Evolutionary conservation across 2,888 invertebrate species (phyloP).

Genomic region (Malacosoma neustria): DNA sequence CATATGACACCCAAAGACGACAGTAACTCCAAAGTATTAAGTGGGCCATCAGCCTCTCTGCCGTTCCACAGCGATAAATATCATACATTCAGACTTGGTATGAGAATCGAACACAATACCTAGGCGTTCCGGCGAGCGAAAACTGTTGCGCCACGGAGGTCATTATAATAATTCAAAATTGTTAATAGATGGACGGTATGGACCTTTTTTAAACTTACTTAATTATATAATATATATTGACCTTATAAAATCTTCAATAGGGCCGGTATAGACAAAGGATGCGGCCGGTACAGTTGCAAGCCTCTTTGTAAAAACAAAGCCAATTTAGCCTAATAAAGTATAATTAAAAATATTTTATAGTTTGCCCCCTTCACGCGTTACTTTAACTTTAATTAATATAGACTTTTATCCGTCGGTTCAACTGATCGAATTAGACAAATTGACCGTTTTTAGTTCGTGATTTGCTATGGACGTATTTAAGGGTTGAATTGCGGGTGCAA

Average conservation of each 20-base stretch:
- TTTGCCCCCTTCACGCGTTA: constrained; percentile 53
- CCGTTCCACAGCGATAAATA: too few species aligned
- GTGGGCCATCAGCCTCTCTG: too few species aligned
- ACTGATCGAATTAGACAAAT: constrained; percentile 40
- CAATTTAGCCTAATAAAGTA: constrained; percentile 63
- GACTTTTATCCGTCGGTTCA: constrained; percentile 46
- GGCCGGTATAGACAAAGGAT: constrained; percentile 54
- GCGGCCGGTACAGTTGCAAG: constrained; percentile 39
- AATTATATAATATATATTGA: constrained; percentile 69
- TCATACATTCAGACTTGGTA: too few species aligned
- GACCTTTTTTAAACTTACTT: constrained; percentile 50
- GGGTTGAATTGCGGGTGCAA: constrained; percentile 45
- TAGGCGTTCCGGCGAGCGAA: too few species aligned
- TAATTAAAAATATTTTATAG: constrained; percentile 69
- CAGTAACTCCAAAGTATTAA: too few species aligned
- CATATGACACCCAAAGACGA: too few species aligned
- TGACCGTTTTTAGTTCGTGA: constrained; percentile 43
- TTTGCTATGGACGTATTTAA: constrained; percentile 44
- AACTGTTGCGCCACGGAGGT: too few species aligned
- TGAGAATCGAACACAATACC: too few species aligned
- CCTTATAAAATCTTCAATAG: constrained; percentile 71
- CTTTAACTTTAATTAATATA: constrained; percentile 60
- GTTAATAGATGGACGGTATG: constrained; percentile 7
- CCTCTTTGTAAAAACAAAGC: constrained; percentile 57
- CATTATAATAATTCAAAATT: constrained; percentile 1